Percentiles rank a stretch among this genome's conserved stretches.
phyloP scores from a whole-genome alignment of 2,113 vertebrate species.

The Lontra canadensis region DNA sequence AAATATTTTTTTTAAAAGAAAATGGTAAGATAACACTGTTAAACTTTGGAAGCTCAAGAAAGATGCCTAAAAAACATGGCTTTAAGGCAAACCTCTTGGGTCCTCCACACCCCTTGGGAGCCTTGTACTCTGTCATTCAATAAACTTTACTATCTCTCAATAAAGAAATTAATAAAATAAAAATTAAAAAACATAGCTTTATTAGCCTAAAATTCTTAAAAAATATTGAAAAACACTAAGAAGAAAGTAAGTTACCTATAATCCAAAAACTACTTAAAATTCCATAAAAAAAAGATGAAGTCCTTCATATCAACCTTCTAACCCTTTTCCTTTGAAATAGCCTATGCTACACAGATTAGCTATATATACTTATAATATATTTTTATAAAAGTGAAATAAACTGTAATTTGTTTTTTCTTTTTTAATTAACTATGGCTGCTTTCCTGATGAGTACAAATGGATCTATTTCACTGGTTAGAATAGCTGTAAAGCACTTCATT shows the following conservation, averaged over 20 bases:
- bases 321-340: background rate
- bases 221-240: conserved; percentile 2
- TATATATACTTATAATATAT: background rate
- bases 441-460: background rate
- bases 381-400: background rate
- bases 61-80: background rate
- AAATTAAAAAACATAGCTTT: background rate
- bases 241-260: background rate
- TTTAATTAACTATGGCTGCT: background rate
- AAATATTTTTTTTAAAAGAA: background rate
- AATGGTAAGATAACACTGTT: background rate
- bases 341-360: background rate
- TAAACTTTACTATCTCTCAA: no score
- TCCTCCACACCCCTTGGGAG: no score
- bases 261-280: background rate
- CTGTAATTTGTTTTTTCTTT: background rate
- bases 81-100: no score
- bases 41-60: background rate
- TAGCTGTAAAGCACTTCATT: background rate
- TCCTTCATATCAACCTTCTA: background rate
- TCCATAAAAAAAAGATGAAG: background rate
- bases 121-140: no score
- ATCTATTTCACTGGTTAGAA: background rate
- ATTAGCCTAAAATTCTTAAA: background rate
- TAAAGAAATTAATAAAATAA: no score